Base-by-base conservation (phyloP, 1,140 invertebrate species). In the Scaptomyza graminum region DNA sequence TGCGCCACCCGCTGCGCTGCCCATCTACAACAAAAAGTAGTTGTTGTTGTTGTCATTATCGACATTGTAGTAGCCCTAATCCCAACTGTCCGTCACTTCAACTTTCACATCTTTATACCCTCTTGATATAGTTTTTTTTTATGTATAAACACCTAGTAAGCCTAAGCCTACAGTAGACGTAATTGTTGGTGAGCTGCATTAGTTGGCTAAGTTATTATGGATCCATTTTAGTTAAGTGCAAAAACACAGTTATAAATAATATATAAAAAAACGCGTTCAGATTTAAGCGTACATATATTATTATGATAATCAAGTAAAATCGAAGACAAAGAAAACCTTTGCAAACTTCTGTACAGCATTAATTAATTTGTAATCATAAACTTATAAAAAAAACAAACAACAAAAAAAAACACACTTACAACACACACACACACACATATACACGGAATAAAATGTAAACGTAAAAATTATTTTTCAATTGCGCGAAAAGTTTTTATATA, bases 321-420 rank as follows among this genome's bases (percentile, higher is more conserved):
- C 57, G 55, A 57, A 57, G 55, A 44, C 28, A 51, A 63, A 44
- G 59, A 69, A 55, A 71, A 80, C 59, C 68, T 76, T 66, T 50
- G 76, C 41, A 37, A 67, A 84, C 70, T 68, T 82, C 63, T 87
- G 82, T 87, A 87, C 83, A 87, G 82, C 82, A 87, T 87, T 87
- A 87, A 87, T 87, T 87, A 87, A 87, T 87, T 87, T 88, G 76
- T 87, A 87, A 88, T 57, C 78, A 75, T 80, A 77, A 77, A 74
- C 60, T 65, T 51, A 67, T 73, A 70, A 8, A 51, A 51, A 28
- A 68, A 39, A 73, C 1, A 39, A 28, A 60, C 1, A 56, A n/a
- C n/a, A n/a, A n/a, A 68, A 39, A 73, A 3, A 39, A 28, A 60
- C 1, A 56, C 0, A 62, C 51, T 22, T 22, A 22, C 0, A 22